phyloP scores from a whole-genome alignment of 35 echinoderm and acorn worm species.

The Apostichopus californicus region DNA sequence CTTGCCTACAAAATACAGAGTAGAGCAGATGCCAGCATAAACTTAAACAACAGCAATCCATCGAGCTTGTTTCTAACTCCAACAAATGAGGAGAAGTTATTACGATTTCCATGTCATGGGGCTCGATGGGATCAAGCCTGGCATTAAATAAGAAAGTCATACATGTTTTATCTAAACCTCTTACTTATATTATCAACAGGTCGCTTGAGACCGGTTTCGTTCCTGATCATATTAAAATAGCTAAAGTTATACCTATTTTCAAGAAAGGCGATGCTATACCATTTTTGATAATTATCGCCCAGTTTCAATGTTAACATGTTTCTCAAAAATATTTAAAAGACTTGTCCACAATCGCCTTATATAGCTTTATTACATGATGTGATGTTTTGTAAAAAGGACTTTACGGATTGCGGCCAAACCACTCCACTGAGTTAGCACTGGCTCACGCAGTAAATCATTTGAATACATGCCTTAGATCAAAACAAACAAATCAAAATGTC shows the following conservation, averaged over 20 bases:
- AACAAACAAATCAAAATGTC: not conserved
- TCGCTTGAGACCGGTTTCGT: slow-evolving; percentile 14
- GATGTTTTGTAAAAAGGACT: not conserved
- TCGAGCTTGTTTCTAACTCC: slow-evolving; percentile 10
- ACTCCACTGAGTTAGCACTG: not conserved
- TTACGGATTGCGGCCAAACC: slow-evolving; percentile 8
- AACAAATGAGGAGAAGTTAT: slow-evolving; percentile 39
- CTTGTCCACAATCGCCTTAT: not conserved
- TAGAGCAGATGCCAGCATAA: not conserved
- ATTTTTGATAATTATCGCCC: too few species aligned
- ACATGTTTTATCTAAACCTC: not conserved
- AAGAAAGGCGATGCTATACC: too few species aligned
- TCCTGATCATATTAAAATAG: not conserved
- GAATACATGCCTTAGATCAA: slow-evolving; percentile 25
- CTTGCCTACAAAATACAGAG: slow-evolving; percentile 34
- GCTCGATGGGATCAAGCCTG: slow-evolving; percentile 1
- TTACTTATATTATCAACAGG: not conserved
- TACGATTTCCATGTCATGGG: slow-evolving; percentile 2
- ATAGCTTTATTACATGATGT: not conserved
- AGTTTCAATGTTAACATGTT: too few species aligned
- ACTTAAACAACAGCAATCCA: slow-evolving; percentile 21
- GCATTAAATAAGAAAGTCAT: not conserved
- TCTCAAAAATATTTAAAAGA: too few species aligned
- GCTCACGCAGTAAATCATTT: slow-evolving; percentile 27
- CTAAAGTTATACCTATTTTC: too few species aligned